Base-by-base conservation (phyloP, 2,113 vertebrate genomes). In the Circaetus cinerascens region DNA sequence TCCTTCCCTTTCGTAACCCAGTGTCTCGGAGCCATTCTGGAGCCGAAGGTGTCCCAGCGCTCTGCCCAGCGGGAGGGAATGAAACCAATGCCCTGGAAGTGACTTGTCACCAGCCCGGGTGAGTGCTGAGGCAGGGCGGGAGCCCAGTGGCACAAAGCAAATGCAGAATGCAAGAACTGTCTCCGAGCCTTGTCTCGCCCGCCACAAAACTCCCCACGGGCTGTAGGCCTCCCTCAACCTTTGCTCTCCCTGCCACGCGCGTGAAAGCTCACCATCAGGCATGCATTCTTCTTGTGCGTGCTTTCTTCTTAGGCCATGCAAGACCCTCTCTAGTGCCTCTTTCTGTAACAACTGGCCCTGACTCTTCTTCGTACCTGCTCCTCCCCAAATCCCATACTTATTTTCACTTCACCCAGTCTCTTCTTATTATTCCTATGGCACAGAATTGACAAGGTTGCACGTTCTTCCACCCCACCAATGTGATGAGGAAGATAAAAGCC, bases 261-360 rank as follows among this genome's bases (percentile, higher is more conserved):
- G 3, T 1, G 0, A 34, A 29, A 9, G 51, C 6, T 29, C 27
- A 26, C 7, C 0, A 12, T 55, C 62, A 9, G 5, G 3, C 4
- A 2, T 7, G 32, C 13, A 0, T 43, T 41, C 7, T 15, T 27
- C 50, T 41, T n/a, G 2, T 12, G 7, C 23, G 2, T 1, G 22
- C 11, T 0, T 20, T 30, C 48, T 53, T 63, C 80, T 18, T n/a
- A 8, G 30, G n/a, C 74, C 0, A 0, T 34, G 36, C 36, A 19
- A 46, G 62, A 56, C 17, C 20, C 22, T 87, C 29, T 56, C 34
- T 16, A 19, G 7, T 8, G 32, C 16, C 15, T 11, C 9, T 3
- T 46, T 48, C 25, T 1, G 0, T 26, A 51, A 71, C 38, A 23
- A 8, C 50, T 68, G 53, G 9, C 43, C 69, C 48, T 4, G 9